phyloP scores from a whole-genome alignment of 2,888 invertebrate species.

The Tortrix viridana region DNA sequence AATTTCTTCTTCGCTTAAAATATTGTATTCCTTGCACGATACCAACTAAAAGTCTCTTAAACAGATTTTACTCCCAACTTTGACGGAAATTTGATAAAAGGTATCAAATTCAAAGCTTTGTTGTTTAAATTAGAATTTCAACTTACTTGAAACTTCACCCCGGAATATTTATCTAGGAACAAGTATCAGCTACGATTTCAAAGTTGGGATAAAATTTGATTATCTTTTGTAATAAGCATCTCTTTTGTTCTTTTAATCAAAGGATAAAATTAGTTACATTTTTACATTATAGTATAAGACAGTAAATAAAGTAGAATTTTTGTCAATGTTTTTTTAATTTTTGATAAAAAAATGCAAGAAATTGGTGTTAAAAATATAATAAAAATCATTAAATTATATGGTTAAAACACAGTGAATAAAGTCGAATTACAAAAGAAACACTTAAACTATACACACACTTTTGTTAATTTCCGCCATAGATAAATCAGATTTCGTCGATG shows the following conservation, averaged over 20 bases:
- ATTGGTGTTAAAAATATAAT: too few relatives aligned
- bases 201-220: background rate
- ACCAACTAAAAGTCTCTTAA: conserved; percentile 4
- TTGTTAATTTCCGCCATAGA: too few relatives aligned
- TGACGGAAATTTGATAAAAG: conserved; percentile 32
- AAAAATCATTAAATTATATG: too few relatives aligned
- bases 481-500: too few relatives aligned
- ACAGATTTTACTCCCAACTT: conserved; percentile 11
- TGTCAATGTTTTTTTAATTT: too few relatives aligned
- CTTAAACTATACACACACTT: too few relatives aligned
- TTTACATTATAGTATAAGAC: too few relatives aligned
- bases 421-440: too few relatives aligned
- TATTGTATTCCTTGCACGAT: background rate
- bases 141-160: conserved; percentile 14
- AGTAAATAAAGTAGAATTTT: too few relatives aligned
- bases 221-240: background rate
- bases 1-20: background rate
- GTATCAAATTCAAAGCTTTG: conserved; percentile 20
- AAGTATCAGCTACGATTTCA: conserved; percentile 5
- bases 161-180: conserved; percentile 4
- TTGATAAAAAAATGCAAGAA: too few relatives aligned
- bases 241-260: conserved; percentile 1
- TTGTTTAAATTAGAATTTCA: conserved; percentile 29
- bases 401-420: too few relatives aligned
- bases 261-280: background rate